A percentile compares a stretch with the other conserved stretches of the same genome.
phyloP scores from a whole-genome alignment of 2,888 invertebrate genomes.

The Reticulitermes lucifugus region DNA sequence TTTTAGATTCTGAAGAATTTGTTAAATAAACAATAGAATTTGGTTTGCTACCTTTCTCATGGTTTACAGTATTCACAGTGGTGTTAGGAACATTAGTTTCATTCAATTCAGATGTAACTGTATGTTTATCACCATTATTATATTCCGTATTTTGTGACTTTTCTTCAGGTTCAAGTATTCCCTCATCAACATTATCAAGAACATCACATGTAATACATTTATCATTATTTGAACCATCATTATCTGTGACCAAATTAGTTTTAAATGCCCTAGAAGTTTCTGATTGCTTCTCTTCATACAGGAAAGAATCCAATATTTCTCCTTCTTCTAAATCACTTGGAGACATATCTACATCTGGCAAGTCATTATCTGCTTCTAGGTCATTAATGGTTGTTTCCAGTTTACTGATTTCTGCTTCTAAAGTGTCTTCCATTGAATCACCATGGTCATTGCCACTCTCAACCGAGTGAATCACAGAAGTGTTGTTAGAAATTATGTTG shows the following conservation, averaged over 20 bases:
- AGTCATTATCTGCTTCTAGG: neutral
- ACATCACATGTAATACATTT: neutral
- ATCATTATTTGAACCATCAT: neutral
- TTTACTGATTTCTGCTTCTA: constrained; percentile 33
- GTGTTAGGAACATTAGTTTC: neutral
- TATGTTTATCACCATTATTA: neutral
- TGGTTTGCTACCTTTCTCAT: neutral
- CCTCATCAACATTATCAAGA: neutral
- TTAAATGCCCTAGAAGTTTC: neutral
- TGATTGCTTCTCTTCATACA: neutral
- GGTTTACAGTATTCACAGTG: neutral
- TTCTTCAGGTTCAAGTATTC: neutral
- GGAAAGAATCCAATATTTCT: constrained; percentile 1
- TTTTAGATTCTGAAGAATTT: neutral
- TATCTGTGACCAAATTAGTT: neutral
- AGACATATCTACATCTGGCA: neutral
- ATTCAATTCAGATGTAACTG: neutral
- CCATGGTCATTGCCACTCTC: neutral
- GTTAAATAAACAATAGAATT: neutral
- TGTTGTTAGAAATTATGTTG: neutral
- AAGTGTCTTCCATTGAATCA: neutral
- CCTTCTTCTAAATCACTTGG: constrained; percentile 7
- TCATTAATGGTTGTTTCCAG: constrained; percentile 22
- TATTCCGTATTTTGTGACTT: neutral
- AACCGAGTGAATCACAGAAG: neutral